Evolutionary conservation across 2,888 invertebrate genomes (phyloP), one percentile per base, ranked within the genome.

Genomic region (Drosophila demipolita): DNA sequence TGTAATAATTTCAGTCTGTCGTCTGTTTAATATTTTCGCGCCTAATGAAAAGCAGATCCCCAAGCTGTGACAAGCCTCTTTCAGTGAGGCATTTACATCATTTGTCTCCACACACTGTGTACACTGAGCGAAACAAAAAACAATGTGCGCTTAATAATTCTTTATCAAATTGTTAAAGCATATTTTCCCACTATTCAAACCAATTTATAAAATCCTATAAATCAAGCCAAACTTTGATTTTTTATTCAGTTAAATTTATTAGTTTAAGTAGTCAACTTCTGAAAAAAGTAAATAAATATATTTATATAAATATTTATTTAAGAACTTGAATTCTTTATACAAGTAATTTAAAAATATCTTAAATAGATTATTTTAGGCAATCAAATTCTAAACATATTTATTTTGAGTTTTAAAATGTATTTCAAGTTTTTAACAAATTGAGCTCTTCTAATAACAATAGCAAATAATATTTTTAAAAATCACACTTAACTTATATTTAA

Each of bases 1-100:
- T 62, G 73, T 76, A 77, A 89, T 85, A 83, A 87, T 83, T 83
- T 73, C 72, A 66, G 72, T 59, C 86, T 88, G 83, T 76, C 73
- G 78, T 76, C 82, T 87, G 82, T 88, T 88, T 90, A 89, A 86
- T 86, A 87, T 86, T 82, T 83, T 88, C 83, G 83, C 88, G 86
- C 90, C 74, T 87, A 87, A 90, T 85, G 89, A 85, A 85, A 85
- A 86, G 89, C 82, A 82, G 76, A 80, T 73, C 57, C 54, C 48
- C 57, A 15, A 58, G 50, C 58, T 20, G 32, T 59, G 54, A 15
- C 32, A 54, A 54, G 50, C 55, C 61, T 45, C 42, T 45, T 57
- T 38, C 53, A 63, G 64, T 69, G 29, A 4, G 63, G 75, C 75
- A 66, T 75, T 67, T 63, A 73, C 78, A 78, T 88, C 86, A 87